These are phyloP conservation scores for Xiphophorus birchmanni DNA, from an alignment of 2,797 vertebrate genomes.

Conservation along the genomic window DNA sequence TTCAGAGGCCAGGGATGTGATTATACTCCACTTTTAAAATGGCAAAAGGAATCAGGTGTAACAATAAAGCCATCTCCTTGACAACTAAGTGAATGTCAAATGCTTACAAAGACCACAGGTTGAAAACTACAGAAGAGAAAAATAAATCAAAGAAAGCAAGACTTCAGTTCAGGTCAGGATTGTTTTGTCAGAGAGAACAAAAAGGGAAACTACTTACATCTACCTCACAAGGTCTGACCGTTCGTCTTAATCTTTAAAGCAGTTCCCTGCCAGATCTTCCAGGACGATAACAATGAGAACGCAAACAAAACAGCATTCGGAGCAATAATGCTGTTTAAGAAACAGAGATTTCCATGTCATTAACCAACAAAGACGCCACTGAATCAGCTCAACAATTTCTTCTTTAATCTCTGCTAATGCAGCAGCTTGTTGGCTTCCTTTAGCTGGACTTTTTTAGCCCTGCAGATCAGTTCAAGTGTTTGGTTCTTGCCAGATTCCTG, in stretches of 20 bases:
- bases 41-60: not conserved
- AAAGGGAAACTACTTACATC: not conserved
- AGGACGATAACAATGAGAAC: slow-evolving; percentile 10
- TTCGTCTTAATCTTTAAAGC: slow-evolving; percentile 5
- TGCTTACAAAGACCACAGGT: not conserved
- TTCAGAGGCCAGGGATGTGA: slow-evolving; percentile 11
- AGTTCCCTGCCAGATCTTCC: slow-evolving; percentile 1
- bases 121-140: slow-evolving; percentile 3
- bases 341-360: slow-evolving; percentile 26
- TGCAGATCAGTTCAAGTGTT: slow-evolving; percentile 58
- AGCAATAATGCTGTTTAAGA: slow-evolving; percentile 1
- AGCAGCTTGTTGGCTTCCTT: not conserved
- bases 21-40: slow-evolving; percentile 11
- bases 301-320: slow-evolving; percentile 11
- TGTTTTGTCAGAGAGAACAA: slow-evolving; percentile 1
- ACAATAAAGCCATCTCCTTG: slow-evolving; percentile 21
- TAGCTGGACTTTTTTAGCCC: slow-evolving; percentile 27
- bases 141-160: not conserved
- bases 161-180: not conserved
- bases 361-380: slow-evolving; percentile 14
- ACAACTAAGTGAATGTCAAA: slow-evolving; percentile 6
- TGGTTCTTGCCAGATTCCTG: slow-evolving; percentile 64
- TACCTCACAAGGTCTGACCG: not conserved
- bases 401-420: slow-evolving; percentile 5
- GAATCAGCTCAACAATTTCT: not conserved